phyloP scores from a whole-genome alignment of 30 jellyfish, hydroid and myxozoan species.

The Pseudorhiza aurosa region DNA sequence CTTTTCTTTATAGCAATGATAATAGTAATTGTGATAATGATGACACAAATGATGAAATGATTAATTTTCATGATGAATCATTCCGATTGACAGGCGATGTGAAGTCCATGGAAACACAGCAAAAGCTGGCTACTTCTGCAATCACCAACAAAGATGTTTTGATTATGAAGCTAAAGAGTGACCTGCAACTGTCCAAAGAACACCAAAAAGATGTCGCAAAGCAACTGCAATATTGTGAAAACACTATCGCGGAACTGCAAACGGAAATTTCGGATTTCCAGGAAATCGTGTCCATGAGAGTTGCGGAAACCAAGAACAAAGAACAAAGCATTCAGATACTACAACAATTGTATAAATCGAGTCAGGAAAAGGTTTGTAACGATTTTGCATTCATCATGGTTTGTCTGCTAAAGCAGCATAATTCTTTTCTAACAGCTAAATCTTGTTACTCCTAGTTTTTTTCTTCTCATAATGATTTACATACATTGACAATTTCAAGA shows the following conservation, averaged over 20 bases:
- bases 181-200: conserved; percentile 51
- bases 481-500: too few relatives aligned
- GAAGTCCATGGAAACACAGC: conserved; percentile 71
- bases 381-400: too few relatives aligned
- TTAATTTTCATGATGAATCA: too few relatives aligned
- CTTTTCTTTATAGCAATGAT: too few relatives aligned
- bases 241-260: conserved; percentile 50
- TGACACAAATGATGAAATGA: too few relatives aligned
- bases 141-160: conserved; percentile 71
- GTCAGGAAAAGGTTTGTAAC: conserved; percentile 57
- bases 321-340: conserved; percentile 74
- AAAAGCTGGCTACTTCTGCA: conserved; percentile 26
- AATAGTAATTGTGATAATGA: too few relatives aligned
- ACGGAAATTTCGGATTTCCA: conserved; percentile 55
- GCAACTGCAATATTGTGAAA: conserved; percentile 63
- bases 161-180: conserved; percentile 74
- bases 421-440: too few relatives aligned
- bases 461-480: too few relatives aligned
- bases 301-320: conserved; percentile 70
- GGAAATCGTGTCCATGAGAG: conserved; percentile 64
- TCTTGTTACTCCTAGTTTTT: too few relatives aligned
- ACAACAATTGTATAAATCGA: conserved; percentile 59
- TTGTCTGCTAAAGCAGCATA: too few relatives aligned
- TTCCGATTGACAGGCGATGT: conserved; percentile 71
- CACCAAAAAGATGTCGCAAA: conserved; percentile 74